Conservation (phyloP, 2,113 vertebrate genomes). For the Centrocercus urophasianus region DNA sequence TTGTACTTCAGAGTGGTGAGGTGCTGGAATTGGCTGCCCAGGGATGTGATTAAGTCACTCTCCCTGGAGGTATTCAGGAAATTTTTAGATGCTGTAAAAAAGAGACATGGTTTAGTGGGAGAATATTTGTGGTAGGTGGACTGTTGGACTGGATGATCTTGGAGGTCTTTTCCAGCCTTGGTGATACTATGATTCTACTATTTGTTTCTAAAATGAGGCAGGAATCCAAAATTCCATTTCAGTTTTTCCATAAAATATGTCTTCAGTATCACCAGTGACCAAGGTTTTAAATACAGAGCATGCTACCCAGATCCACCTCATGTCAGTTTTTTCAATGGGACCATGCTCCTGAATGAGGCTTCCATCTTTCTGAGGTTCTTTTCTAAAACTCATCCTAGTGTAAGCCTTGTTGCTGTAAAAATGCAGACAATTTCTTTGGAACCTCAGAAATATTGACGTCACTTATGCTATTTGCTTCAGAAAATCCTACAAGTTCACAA, state of each 20-base stretch:
- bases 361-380: fast-evolving
- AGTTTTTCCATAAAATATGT: neutral
- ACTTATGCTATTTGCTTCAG: neutral
- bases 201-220: neutral
- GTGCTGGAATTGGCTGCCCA: too few species aligned
- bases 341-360: neutral
- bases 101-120: too few species aligned
- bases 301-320: neutral
- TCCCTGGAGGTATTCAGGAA: too few species aligned
- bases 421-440: neutral
- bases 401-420: neutral
- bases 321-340: neutral
- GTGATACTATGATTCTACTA: too few species aligned
- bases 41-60: too few species aligned
- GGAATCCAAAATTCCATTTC: neutral
- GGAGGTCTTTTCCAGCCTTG: too few species aligned
- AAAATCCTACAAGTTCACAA: neutral
- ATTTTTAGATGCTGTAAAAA: too few species aligned
- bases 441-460: neutral
- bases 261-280: neutral
- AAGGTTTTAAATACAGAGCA: neutral
- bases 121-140: too few species aligned
- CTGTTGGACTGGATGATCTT: too few species aligned
- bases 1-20: neutral
- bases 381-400: neutral